These are phyloP conservation scores for Varanus komodoensis DNA, from an alignment of 2,113 vertebrate species.

Conservation along the genomic window DNA sequence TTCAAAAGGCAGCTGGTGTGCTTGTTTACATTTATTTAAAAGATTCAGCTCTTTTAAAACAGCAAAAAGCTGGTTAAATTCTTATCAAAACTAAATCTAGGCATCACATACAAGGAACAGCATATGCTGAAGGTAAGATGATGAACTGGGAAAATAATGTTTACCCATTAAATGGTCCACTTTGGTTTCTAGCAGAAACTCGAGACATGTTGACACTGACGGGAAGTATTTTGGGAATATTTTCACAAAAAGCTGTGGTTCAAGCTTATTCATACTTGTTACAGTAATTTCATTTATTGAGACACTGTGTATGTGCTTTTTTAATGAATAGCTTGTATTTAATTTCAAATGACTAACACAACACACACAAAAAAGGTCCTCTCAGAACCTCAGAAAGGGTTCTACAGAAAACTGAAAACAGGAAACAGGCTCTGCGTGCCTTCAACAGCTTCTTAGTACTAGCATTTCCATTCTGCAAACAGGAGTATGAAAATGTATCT, in stretches of 20 bases:
- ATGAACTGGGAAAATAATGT: conserved; percentile 11
- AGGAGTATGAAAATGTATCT: background rate
- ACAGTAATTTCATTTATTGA: conserved; percentile 39
- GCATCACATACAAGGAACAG: background rate
- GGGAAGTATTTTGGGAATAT: conserved; percentile 36
- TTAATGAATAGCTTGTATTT: conserved; percentile 23
- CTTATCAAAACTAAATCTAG: background rate
- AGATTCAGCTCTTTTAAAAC: background rate
- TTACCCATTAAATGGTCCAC: background rate
- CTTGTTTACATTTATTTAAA: conserved; percentile 6
- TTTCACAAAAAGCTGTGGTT: conserved; percentile 34
- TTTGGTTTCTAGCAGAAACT: conserved; percentile 45
- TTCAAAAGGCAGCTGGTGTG: background rate
- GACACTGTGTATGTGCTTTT: background rate
- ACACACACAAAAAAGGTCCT: conserved; percentile 24
- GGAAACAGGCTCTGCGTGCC: conserved; percentile 21
- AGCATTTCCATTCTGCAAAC: conserved; percentile 23
- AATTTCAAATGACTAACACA: conserved; percentile 36
- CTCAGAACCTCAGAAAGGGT: conserved; percentile 2
- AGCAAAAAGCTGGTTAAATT: background rate
- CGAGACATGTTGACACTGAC: conserved; percentile 31
- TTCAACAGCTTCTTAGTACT: conserved; percentile 25
- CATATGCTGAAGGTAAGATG: background rate
- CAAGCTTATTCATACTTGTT: conserved; percentile 36
- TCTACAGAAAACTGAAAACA: conserved; percentile 49